Base-by-base conservation (phyloP, 1,140 invertebrate genomes). In the Pachypeltis micranthus region DNA sequence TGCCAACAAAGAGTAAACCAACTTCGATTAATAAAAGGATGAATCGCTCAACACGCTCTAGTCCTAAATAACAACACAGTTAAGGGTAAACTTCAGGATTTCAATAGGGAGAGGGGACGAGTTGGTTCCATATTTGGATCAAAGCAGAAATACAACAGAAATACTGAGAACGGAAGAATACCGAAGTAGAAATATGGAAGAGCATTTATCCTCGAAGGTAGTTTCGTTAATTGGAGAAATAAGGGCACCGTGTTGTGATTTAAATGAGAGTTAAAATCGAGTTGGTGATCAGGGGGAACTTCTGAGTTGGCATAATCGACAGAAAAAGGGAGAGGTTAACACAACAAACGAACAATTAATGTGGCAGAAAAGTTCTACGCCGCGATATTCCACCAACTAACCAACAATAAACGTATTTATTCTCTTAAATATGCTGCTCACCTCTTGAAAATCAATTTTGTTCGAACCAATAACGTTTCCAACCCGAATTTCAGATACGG, bases 401-500 rank as follows among this genome's bases (percentile, higher is more conserved):
- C 7, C 12, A 51, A 14, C 7, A 10, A 51, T 14, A 21, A 4
- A 4, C 10, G 19, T 4, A 51, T 16, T 21, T 51, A 4, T 21
- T 7, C 23, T 21, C 12, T 10, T 16, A 16, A 51, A 7, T 51
- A 51, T 4, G 21, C 47, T 16, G 47, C 44, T 59, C 56, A 64
- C 56, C 61, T 39, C n/a, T 16, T 64, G 58, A 21, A 34, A 65
- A 44, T 59, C 54, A 27, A 39, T 31, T 66, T 58, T 65, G 21
- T 62, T 59, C 62, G 59, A 58, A 7, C 25, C 54, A 27, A 65
- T 26, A 54, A 67, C 61, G 44, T 69, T 63, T 25, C 61, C 61
- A 57, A 65, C 31, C 24, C 64, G 64, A 55, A 65, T 62, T 34
- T 65, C 61, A n/a, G 64, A 65, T 34, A 65, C 31, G 14, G 64